Base-by-base conservation (phyloP, 1,140 invertebrate genomes). In the Oedothorax gibbosus region DNA sequence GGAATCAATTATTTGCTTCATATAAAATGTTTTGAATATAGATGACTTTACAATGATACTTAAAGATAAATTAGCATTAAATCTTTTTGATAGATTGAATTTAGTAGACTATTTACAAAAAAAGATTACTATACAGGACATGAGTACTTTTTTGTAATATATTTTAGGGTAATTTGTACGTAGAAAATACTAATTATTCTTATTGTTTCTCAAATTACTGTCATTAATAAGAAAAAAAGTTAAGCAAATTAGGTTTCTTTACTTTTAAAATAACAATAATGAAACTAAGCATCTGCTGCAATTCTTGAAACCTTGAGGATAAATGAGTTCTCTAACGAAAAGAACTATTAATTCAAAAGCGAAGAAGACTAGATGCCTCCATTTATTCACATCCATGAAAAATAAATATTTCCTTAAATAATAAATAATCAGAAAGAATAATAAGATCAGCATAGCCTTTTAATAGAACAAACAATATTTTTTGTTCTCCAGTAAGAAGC, bases 391-490 rank as follows among this genome's bases (percentile, higher is more conserved):
- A 14, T 35, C 35, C 15, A 75, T 51, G 51, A 66, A 49, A 57
- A 75, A 56, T 5, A 35, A 60, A 8, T 20, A 10, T 21, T 20
- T 4, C 64, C 11, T 11, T 35, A 75, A 75, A 57, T 15, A 11
- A 75, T 53, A 49, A 72, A 75, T 14, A 49, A 57, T 21, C 53
- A 60, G 53, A 50, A 71, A 71, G 5, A 66, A 66, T 71, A 71
- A 71, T 49, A n/a, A 71, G 54, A 75, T 15, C 20, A 53, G 49
- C 72, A 75, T 75, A 57, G 72, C 60, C 56, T 62, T 77, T 77
- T 77, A 77, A 77, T 77, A 77, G 65, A 77, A 77, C 75, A 77
- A 65, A 62, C 35, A 20, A 12, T 51, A 77, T 77, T 64, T 75
- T 60, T 64, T 71, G 49, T 51, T 71, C 18, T 64, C 53, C 14